Evolutionary conservation across 2,113 vertebrate species (phyloP), one percentile per base, ranked within the genome.

Genomic region (Acinonyx jubatus): DNA sequence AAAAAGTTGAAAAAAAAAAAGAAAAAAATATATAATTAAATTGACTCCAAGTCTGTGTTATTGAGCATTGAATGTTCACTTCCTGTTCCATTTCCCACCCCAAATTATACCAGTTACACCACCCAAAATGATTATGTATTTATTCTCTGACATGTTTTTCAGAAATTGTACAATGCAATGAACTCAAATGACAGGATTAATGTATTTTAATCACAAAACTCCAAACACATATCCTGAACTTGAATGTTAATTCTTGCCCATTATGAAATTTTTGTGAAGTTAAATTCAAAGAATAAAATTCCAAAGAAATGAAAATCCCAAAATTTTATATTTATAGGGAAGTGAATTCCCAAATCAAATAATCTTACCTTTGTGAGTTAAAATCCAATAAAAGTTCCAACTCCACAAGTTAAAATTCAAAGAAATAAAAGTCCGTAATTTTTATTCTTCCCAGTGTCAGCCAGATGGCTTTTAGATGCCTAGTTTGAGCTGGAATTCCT

Each of bases 401-500:
- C 16, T 89, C 63, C 48, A 80, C 48, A 89, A 78, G 16, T 85
- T 78, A 71, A 94, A 95, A 83, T 61, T 36, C 25, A 83, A 92
- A 92, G 61, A 97, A 96, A 63, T 38, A 57, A 5, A 95, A 79
- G 45, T n/a, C 25, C 74, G 94, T 82, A 69, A 41, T 80, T 79
- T 94, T 90, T 68, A 73, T 66, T 89, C 48, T 66, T 66, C 52
- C 29, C 38, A 2, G n/a, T 55, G 25, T 89, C 68, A 91, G 25
- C 50, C 61, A 94, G 79, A 86, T 83, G 71, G 52, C 63, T 94
- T 84, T 25, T 87, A 48, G 66, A 82, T 82, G 52, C 61, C 79
- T 94, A 79, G 66, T 38, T 96, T 85, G 57, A 91, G 65, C 45
- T 96, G 87, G 61, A 78, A n/a, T 94, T 92, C 45, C 78, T 94